Conservation (phyloP, 2,888 invertebrate genomes). For the Megaustenia siamemsis region DNA sequence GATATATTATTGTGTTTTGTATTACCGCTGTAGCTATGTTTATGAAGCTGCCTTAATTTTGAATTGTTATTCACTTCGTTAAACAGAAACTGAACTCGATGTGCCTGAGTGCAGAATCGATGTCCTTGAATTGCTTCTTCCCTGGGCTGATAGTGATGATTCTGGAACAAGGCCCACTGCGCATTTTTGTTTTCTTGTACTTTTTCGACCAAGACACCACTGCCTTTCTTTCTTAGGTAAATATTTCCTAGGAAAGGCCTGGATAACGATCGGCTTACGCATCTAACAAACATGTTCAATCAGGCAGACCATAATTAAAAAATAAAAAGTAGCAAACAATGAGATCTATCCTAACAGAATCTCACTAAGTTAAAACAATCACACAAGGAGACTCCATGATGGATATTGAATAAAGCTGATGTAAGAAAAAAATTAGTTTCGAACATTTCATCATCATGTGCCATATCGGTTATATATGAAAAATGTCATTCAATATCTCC, state of each 20-base stretch:
- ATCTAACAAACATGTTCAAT: slow-evolving; percentile 35
- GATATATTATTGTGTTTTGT: neutral
- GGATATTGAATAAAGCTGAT: neutral
- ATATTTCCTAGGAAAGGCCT: slow-evolving; percentile 39
- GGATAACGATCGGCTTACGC: slow-evolving; percentile 43
- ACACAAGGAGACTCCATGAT: slow-evolving; percentile 37
- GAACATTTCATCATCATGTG: too few species aligned
- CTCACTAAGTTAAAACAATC: slow-evolving; percentile 4
- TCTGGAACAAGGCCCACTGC: slow-evolving; percentile 1
- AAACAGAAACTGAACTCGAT: slow-evolving; percentile 30
- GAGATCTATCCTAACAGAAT: slow-evolving; percentile 17
- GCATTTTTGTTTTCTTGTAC: neutral
- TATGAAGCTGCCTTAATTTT: slow-evolving; percentile 21
- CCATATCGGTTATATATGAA: neutral
- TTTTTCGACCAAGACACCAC: slow-evolving; percentile 40
- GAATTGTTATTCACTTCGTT: slow-evolving; percentile 19
- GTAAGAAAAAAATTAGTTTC: slow-evolving; percentile 12
- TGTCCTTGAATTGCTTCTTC: slow-evolving; percentile 39
- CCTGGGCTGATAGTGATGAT: neutral
- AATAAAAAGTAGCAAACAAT: neutral
- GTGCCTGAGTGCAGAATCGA: slow-evolving; percentile 26
- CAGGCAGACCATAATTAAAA: neutral
- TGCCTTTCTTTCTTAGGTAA: slow-evolving; percentile 43
- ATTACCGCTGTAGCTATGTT: neutral
- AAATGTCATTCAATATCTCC: too few species aligned